Percentiles rank a stretch among this genome's conserved stretches.
phyloP scores from a whole-genome alignment of 2,113 vertebrate genomes.

The Prunella fulvescens region DNA sequence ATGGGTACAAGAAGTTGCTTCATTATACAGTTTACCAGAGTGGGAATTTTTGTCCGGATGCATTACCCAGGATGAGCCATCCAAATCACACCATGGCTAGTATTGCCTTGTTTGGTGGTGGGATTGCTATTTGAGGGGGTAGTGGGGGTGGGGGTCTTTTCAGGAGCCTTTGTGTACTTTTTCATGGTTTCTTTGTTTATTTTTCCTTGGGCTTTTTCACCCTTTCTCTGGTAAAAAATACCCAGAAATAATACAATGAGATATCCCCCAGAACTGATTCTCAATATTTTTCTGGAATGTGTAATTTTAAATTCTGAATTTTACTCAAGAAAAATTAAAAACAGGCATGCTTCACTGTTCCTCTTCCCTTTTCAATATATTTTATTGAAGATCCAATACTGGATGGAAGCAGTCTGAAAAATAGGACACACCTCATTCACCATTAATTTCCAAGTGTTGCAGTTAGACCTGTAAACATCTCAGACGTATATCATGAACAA shows the following conservation, averaged over 20 bases:
- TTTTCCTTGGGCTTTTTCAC: not conserved
- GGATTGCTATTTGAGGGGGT: rapidly evolving
- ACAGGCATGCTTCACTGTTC: rapidly evolving
- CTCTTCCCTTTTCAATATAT: not conserved
- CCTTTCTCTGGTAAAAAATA: rapidly evolving
- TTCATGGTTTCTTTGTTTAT: rapidly evolving
- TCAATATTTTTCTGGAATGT: not conserved
- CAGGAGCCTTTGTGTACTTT: not conserved
- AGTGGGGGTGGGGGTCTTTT: not conserved
- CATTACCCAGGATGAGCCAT: too few species aligned
- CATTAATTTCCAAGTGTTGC: not conserved
- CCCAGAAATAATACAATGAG: not conserved
- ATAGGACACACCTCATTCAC: not conserved
- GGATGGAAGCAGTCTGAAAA: not conserved
- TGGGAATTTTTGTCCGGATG: rapidly evolving
- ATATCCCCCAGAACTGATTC: not conserved
- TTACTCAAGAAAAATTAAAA: not conserved
- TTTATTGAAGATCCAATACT: not conserved
- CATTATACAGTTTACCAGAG: not conserved
- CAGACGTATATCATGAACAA: not conserved
- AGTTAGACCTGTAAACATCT: not conserved
- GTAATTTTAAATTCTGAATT: not conserved
- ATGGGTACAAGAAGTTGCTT: not conserved
- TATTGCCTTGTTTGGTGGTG: too few species aligned
- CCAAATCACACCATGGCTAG: not conserved